Conservation (phyloP, 2,797 vertebrate genomes). For the Heteromormyrus szaboi region DNA sequence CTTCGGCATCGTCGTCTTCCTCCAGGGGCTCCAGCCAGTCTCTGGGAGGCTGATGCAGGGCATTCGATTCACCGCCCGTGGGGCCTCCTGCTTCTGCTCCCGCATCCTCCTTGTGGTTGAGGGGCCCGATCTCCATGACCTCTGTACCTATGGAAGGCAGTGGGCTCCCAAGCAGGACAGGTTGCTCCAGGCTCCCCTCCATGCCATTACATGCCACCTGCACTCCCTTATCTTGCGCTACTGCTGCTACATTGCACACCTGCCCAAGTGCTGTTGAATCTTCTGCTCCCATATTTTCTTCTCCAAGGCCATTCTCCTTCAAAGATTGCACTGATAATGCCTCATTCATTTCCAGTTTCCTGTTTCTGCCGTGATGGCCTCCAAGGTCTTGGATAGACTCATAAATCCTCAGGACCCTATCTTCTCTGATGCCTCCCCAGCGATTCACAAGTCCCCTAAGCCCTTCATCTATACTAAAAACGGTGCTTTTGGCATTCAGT, state of each 20-base stretch:
- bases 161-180: not conserved
- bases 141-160: not conserved
- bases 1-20: conserved; percentile 47
- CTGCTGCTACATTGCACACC: conserved; percentile 1
- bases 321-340: conserved; percentile 16
- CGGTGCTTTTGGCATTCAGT: not conserved
- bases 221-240: not conserved
- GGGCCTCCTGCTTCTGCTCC: not conserved
- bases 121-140: not conserved
- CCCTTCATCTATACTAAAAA: not conserved
- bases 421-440: not conserved
- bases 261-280: not conserved
- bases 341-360: conserved; percentile 38
- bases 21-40: conserved; percentile 72
- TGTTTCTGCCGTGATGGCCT: not conserved
- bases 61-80: not conserved
- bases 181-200: conserved; percentile 4
- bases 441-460: not conserved
- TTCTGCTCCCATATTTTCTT: conserved; percentile 11
- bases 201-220: not conserved
- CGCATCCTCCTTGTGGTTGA: not conserved
- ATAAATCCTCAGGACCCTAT: not conserved
- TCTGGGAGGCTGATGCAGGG: conserved; percentile 39
- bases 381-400: not conserved
- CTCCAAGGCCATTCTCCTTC: conserved; percentile 22